Percentiles rank a stretch among this genome's conserved stretches.
These are phyloP conservation scores for Apteryx mantelli DNA, from an alignment of 2,113 vertebrate species.

Conservation along the genomic window DNA sequence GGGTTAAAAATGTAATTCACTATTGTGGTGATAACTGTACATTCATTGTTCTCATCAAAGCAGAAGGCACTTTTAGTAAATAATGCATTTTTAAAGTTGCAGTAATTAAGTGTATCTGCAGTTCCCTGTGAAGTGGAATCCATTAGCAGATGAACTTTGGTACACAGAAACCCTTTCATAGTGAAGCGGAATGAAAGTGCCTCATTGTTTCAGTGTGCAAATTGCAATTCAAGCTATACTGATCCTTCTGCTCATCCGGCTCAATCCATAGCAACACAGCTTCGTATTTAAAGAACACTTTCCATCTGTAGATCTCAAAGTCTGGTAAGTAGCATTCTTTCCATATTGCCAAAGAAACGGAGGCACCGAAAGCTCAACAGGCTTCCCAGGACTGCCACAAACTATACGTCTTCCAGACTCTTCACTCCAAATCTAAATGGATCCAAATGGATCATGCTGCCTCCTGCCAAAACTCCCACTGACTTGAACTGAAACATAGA, in stretches of 20 bases:
- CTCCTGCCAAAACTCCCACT: neutral
- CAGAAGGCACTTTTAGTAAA: neutral
- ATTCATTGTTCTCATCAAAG: neutral
- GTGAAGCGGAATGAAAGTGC: neutral
- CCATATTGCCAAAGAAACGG: neutral
- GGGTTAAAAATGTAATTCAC: neutral
- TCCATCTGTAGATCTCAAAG: neutral
- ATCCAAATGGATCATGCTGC: neutral
- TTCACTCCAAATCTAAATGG: neutral
- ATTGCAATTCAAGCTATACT: neutral
- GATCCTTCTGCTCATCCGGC: neutral
- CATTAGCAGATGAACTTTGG: neutral
- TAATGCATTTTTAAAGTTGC: neutral
- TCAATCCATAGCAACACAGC: neutral
- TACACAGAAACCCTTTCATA: neutral
- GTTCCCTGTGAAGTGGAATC: neutral
- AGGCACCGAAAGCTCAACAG: neutral
- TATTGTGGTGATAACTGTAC: neutral
- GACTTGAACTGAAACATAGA: constrained; percentile 17
- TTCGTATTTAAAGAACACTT: neutral
- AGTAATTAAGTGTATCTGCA: neutral
- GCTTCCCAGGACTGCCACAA: neutral
- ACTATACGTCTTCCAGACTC: constrained; percentile 3
- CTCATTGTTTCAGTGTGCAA: neutral
- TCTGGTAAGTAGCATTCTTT: neutral